These are phyloP conservation scores for Pardosa pseudoannulata DNA, from an alignment of 2,888 invertebrate genomes.

Conservation along the genomic window DNA sequence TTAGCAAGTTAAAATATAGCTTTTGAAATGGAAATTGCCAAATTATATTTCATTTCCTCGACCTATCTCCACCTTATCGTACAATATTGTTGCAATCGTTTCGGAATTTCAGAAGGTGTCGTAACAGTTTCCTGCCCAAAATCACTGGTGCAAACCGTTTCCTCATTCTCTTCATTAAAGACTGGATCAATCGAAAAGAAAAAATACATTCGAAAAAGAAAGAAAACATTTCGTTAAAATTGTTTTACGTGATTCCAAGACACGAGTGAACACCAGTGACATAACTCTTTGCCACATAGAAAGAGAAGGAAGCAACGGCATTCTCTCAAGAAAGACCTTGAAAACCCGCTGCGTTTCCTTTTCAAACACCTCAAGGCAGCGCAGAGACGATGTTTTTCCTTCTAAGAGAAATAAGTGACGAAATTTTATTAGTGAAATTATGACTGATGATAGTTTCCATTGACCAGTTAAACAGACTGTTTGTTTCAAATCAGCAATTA, in stretches of 20 bases:
- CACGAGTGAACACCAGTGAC: not conserved
- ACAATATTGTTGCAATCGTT: not conserved
- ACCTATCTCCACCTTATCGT: not conserved
- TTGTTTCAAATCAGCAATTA: no score
- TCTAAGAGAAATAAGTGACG: no score
- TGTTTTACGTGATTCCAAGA: not conserved
- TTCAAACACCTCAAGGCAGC: not conserved
- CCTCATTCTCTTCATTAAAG: not conserved
- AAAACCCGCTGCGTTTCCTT: not conserved
- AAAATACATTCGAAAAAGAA: not conserved
- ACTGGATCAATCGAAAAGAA: not conserved
- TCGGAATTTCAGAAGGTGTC: not conserved
- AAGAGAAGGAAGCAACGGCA: not conserved
- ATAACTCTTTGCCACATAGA: not conserved
- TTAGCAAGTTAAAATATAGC: no score
- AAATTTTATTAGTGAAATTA: no score
- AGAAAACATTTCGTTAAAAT: not conserved
- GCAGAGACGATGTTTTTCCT: not conserved
- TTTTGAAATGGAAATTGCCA: no score
- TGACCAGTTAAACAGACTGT: no score
- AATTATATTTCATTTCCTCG: no score
- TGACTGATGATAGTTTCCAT: no score
- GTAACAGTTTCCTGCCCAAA: not conserved
- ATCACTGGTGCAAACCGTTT: not conserved
- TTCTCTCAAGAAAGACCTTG: not conserved